Percentiles rank a stretch among this genome's conserved stretches.
Conservation (phyloP, 2,113 vertebrate species). For the Scytalopus superciliaris region DNA sequence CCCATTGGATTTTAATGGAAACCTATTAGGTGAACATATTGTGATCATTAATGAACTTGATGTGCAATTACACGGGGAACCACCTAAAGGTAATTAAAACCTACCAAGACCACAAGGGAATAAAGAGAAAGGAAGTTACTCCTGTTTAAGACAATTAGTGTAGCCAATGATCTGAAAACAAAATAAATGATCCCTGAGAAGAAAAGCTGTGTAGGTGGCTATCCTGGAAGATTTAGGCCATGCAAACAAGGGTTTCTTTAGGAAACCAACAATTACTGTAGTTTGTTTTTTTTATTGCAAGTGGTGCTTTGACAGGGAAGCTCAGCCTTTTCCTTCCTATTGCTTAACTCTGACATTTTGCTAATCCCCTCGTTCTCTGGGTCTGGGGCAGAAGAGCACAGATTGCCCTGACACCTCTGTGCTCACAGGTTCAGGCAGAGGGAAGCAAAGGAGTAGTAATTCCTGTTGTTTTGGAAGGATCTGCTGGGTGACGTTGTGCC, state of each 20-base stretch:
- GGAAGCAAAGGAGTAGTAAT: background rate
- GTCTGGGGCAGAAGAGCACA: background rate
- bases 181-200: slow-evolving; percentile 71
- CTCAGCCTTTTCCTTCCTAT: background rate
- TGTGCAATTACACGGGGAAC: slow-evolving; percentile 57
- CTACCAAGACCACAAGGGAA: slow-evolving; percentile 67
- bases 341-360: background rate
- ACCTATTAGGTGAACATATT: slow-evolving; percentile 78
- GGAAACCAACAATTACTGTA: slow-evolving; percentile 29
- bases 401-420: background rate
- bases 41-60: slow-evolving; percentile 77
- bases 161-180: slow-evolving; percentile 75
- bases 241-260: slow-evolving; percentile 26
- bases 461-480: background rate
- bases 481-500: background rate
- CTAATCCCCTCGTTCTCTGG: background rate
- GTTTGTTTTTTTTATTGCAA: slow-evolving; percentile 33
- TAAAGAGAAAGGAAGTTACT: slow-evolving; percentile 75
- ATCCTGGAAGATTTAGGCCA: slow-evolving; percentile 49
- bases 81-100: slow-evolving; percentile 80
- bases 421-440: background rate
- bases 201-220: slow-evolving; percentile 67
- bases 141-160: slow-evolving; percentile 79
- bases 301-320: background rate
- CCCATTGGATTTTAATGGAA: slow-evolving; percentile 79